Conservation (phyloP, 1,140 invertebrate genomes). For the Hydropsyche tenuis region DNA sequence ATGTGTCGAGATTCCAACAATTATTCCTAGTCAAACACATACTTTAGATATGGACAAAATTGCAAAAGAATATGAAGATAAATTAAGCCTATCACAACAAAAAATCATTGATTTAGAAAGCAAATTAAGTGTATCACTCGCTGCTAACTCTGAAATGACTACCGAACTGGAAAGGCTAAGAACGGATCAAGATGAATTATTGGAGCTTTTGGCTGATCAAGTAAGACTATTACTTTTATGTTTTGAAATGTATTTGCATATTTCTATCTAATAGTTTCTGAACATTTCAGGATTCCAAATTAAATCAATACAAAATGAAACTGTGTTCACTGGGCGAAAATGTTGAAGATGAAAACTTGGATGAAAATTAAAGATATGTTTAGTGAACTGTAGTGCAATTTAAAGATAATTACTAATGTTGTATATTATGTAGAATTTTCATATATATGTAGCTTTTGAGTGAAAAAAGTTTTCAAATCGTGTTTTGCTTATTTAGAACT, state of each 20-base stretch:
- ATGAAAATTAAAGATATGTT: constrained; percentile 21
- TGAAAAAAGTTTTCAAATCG: too few relatives aligned
- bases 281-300: constrained; percentile 72
- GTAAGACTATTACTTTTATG: too few relatives aligned
- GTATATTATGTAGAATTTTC: too few relatives aligned
- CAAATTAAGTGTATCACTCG: constrained; percentile 51
- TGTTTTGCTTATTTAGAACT: too few relatives aligned
- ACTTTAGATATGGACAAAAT: neutral
- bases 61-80: constrained; percentile 45
- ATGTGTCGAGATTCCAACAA: neutral
- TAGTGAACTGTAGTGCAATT: too few relatives aligned
- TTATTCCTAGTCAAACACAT: neutral
- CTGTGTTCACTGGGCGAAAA: constrained; percentile 74
- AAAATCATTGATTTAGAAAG: constrained; percentile 47
- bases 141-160: constrained; percentile 53
- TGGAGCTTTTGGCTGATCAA: constrained; percentile 82
- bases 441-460: too few relatives aligned
- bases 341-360: constrained; percentile 57
- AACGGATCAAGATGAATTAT: constrained; percentile 90
- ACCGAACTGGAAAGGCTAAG: constrained; percentile 73
- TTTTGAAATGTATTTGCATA: too few relatives aligned
- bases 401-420: too few relatives aligned
- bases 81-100: constrained; percentile 43
- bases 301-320: constrained; percentile 73
- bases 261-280: neutral